Evolutionary conservation across 2,797 vertebrate species (phyloP), one percentile per base, ranked within the genome.

Genomic region (Pangasius krempfi): DNA sequence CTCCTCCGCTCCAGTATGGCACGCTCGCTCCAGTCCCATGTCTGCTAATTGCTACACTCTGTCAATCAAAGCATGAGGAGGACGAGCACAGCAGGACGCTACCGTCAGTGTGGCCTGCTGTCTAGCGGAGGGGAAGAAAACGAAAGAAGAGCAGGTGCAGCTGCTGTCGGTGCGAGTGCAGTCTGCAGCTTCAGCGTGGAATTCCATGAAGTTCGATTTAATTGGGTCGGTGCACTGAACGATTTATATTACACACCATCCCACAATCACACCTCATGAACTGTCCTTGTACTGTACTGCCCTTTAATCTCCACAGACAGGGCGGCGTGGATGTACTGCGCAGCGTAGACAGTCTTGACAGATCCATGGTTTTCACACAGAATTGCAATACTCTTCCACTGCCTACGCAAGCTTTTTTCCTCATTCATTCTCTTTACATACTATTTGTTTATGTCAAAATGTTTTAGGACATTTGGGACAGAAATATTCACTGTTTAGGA

Each of bases 1-100:
- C 14, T 37, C 80, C 68, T 52, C 8, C 33, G 47, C 79, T 76
- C 62, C 75, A 75, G 44, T 40, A 40, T n/a, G 68, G 54, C 52
- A 44, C 60, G 33, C 30, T 66, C 76, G 14, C 62, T 83, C 30
- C 3, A n/a, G 40, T 54, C 64, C 25, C 78, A 14, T 66, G 58
- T 76, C 58, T 68, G 58, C 85, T 87, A 89, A 89, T 89, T 87
- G 80, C 85, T 84, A 7, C 20, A 18, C 12, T 75, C 64, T 87
- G 85, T 84, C 88, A 87, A 70, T 89, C 88, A 89, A 79, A 84
- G 78, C 68, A 9, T 1, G 50, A 64, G 16, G 76, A 50, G 37
- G 76, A 58, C 64, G 72, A 58, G 66, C 76, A 47, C 78, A 76
- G 79, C 85, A 56, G 85, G 85, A 66, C 12, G 30, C 70, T 82